Percentiles rank a stretch among this genome's conserved stretches.
Conservation (phyloP, 2,797 vertebrate species). For the Anguilla anguilla region DNA sequence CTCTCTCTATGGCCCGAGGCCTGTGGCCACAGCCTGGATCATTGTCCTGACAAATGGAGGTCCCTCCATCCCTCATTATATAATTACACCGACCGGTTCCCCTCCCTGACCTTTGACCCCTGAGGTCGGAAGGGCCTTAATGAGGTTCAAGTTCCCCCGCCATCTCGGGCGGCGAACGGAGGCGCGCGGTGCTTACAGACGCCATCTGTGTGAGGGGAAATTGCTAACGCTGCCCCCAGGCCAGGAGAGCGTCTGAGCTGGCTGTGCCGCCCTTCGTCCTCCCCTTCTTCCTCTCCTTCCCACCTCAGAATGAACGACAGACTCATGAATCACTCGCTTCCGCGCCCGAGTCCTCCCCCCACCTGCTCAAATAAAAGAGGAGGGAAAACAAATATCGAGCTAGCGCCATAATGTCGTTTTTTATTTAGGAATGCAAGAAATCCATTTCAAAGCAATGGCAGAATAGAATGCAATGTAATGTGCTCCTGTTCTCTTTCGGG, state of each 20-base stretch:
- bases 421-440: background rate
- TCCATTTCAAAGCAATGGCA: background rate
- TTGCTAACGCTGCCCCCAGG: background rate
- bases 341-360: background rate
- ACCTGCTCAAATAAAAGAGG: background rate
- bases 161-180: background rate
- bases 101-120: constrained; percentile 18
- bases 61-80: background rate
- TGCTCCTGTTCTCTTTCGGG: background rate
- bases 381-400: background rate
- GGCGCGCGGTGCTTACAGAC: background rate
- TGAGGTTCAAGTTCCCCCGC: constrained; percentile 29
- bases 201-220: constrained; percentile 19
- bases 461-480: background rate
- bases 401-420: background rate
- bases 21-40: background rate
- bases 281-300: background rate
- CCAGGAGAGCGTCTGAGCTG: background rate
- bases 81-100: constrained; percentile 15
- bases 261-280: background rate
- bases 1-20: background rate
- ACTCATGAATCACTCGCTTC: background rate
- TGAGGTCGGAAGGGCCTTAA: constrained; percentile 7
- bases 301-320: background rate
- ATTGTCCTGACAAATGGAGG: background rate